A percentile compares a stretch with the other conserved stretches of the same genome.
Evolutionary conservation across 2,797 vertebrate genomes (phyloP).

Genomic region (Propithecus deckenii): DNA sequence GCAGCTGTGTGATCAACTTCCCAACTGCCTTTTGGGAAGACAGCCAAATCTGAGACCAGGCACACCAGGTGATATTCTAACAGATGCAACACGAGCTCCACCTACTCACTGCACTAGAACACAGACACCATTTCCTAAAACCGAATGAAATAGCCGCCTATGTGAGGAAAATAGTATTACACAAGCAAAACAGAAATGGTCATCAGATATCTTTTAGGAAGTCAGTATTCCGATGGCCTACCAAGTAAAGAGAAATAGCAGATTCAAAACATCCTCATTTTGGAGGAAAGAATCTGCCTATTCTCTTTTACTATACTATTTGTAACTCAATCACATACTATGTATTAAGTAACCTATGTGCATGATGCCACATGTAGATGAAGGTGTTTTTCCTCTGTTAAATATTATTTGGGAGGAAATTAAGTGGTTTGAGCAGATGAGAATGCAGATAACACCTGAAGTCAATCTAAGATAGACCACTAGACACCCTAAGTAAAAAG

Average conservation of each 20-base stretch:
- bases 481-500: neutral
- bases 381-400: neutral
- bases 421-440: neutral
- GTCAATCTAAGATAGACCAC: neutral
- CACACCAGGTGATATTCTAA: neutral
- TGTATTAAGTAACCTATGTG: neutral
- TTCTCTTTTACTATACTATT: neutral
- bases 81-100: neutral
- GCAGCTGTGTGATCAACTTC: conserved; percentile 52
- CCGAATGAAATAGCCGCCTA: neutral
- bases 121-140: neutral
- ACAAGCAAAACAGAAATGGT: neutral
- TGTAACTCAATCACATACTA: neutral
- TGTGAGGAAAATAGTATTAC: neutral
- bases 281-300: neutral
- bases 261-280: neutral
- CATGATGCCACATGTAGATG: neutral
- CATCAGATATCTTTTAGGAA: neutral
- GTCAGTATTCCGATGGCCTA: neutral
- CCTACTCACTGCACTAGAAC: neutral
- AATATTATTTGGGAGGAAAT: neutral
- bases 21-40: conserved; percentile 51
- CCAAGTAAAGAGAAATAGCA: neutral
- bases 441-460: neutral
- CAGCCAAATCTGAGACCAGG: conserved; percentile 9